These are phyloP conservation scores for Artemisiospiza belli DNA, from an alignment of 2,113 vertebrate species.

Conservation along the genomic window DNA sequence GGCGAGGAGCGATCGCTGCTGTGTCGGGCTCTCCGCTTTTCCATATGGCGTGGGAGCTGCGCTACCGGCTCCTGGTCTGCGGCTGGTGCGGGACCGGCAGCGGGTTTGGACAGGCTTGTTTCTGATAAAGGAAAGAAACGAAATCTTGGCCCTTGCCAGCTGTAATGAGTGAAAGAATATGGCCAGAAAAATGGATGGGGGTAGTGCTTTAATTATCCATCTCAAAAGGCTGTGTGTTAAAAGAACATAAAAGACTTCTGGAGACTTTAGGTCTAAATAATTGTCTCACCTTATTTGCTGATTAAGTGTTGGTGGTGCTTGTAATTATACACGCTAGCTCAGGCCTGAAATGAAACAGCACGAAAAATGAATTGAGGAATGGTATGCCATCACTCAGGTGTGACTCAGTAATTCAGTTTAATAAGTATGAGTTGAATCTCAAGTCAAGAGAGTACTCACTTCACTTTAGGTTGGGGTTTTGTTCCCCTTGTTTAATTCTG, in stretches of 20 bases:
- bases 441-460: background rate
- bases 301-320: background rate
- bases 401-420: background rate
- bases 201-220: background rate
- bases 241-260: background rate
- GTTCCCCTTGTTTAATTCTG: background rate
- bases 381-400: background rate
- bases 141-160: background rate
- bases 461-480: background rate
- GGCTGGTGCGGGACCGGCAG: background rate
- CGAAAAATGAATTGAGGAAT: background rate
- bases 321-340: background rate
- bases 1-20: background rate
- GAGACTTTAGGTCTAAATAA: background rate
- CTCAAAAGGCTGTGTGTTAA: background rate
- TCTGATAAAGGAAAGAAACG: background rate
- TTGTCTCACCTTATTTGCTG: fast-evolving
- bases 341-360: background rate
- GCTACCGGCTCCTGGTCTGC: background rate
- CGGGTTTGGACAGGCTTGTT: background rate
- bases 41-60: background rate
- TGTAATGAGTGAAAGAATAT: background rate
- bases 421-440: background rate
- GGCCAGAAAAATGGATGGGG: background rate
- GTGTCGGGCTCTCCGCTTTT: background rate